Evolutionary conservation across 2,888 invertebrate genomes (phyloP).

Genomic region (Caenorhabditis zanzibari): DNA sequence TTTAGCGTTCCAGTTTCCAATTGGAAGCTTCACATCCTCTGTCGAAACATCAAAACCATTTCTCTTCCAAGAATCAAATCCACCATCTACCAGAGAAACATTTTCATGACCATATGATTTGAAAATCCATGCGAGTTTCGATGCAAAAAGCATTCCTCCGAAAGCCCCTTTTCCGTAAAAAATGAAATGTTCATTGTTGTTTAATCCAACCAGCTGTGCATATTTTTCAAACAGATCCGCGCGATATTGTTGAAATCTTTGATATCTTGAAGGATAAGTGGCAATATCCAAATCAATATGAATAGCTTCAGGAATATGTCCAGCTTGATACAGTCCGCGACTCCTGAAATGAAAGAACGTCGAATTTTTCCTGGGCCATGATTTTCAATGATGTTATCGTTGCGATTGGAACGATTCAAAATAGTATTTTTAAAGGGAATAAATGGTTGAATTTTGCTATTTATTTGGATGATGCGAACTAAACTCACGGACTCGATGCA

Average conservation of each 20-base stretch:
- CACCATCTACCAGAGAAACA: constrained; percentile 77
- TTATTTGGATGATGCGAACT: background rate
- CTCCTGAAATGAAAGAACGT: constrained; percentile 53
- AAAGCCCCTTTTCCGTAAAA: constrained; percentile 78
- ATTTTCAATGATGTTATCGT: too few relatives aligned
- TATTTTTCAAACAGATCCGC: constrained; percentile 77
- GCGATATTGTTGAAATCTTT: constrained; percentile 77
- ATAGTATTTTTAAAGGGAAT: background rate
- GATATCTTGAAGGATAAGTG: constrained; percentile 77
- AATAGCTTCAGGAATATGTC: constrained; percentile 77
- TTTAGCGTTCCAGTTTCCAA: constrained; percentile 72
- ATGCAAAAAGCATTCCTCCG: constrained; percentile 79
- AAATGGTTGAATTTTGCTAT: too few relatives aligned
- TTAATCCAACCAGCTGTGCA: constrained; percentile 74
- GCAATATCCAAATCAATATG: constrained; percentile 76
- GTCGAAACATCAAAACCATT: constrained; percentile 67
- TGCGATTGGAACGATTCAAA: too few relatives aligned
- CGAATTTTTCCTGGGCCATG: too few relatives aligned
- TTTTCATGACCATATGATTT: constrained; percentile 80
- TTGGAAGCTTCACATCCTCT: constrained; percentile 60
- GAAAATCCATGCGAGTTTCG: constrained; percentile 78
- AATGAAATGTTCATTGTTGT: constrained; percentile 77
- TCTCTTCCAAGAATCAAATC: constrained; percentile 75
- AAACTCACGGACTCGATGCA: constrained; percentile 64
- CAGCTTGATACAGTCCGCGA: constrained; percentile 66